phyloP scores from a whole-genome alignment of 2,888 invertebrate species.

The Temnothorax ravouxi region DNA sequence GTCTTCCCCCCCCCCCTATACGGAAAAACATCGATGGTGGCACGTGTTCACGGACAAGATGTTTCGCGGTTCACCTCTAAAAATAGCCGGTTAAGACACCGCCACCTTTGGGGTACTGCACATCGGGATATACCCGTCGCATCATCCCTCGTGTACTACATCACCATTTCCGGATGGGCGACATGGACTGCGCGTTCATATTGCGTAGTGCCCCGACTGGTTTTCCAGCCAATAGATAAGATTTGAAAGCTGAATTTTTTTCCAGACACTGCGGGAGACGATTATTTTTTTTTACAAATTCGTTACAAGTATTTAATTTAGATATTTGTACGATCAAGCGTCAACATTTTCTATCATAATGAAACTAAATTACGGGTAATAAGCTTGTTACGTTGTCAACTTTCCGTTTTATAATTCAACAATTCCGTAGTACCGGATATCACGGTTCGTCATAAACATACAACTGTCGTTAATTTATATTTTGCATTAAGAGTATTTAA shows the following conservation, averaged over 20 bases:
- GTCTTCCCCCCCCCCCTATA: slow-evolving; percentile 10
- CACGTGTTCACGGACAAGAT: slow-evolving; percentile 75
- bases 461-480: background rate
- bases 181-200: background rate
- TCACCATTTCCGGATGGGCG: slow-evolving; percentile 26
- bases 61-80: slow-evolving; percentile 66
- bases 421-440: background rate
- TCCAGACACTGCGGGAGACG: background rate
- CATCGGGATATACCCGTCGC: slow-evolving; percentile 49
- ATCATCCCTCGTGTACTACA: slow-evolving; percentile 5
- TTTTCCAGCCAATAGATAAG: background rate
- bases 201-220: background rate
- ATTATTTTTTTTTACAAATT: background rate
- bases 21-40: slow-evolving; percentile 67
- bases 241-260: background rate
- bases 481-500: background rate
- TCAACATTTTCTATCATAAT: background rate
- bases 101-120: slow-evolving; percentile 37
- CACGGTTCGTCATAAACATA: background rate
- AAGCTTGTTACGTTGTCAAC: background rate
- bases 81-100: slow-evolving; percentile 63
- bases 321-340: background rate
- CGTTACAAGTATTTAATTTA: background rate
- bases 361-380: background rate
- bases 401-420: background rate